Evolutionary conservation across 1,140 invertebrate species (phyloP).

Genomic region (Spodoptera litura): DNA sequence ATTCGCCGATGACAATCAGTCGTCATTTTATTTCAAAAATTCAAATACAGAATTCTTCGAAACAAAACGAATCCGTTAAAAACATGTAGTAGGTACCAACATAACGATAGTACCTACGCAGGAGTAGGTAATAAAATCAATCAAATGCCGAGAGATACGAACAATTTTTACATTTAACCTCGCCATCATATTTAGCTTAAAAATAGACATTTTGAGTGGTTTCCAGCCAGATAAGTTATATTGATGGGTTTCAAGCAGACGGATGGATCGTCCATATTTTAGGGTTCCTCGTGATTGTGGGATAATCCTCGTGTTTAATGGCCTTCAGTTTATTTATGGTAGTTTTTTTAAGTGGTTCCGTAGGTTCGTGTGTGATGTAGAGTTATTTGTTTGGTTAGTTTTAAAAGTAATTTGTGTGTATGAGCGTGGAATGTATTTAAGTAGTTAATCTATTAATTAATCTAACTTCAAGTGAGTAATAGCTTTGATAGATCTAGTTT

Average conservation of each 20-base stretch:
- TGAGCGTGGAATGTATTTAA: neutral
- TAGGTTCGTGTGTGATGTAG: neutral
- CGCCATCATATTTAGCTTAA: conserved; percentile 55
- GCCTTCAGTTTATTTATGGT: conserved; percentile 36
- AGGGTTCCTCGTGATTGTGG: conserved; percentile 45
- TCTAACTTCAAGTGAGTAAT: too few relatives aligned
- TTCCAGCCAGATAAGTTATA: conserved; percentile 57
- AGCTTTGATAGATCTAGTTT: too few relatives aligned
- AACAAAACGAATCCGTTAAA: conserved; percentile 41
- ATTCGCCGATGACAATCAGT: conserved; percentile 11
- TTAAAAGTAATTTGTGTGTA: neutral
- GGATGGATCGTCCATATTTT: conserved; percentile 56
- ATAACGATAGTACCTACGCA: conserved; percentile 36
- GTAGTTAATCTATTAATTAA: neutral
- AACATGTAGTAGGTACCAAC: conserved; percentile 3
- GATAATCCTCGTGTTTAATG: conserved; percentile 54
- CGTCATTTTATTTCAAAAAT: conserved; percentile 17
- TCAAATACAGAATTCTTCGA: conserved; percentile 36
- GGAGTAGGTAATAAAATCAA: conserved; percentile 57
- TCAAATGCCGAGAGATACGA: conserved; percentile 54
- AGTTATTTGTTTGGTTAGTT: conserved; percentile 17
- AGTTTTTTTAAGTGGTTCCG: conserved; percentile 47
- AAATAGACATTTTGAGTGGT: conserved; percentile 63
- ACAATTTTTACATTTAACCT: conserved; percentile 58
- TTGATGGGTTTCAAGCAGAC: conserved; percentile 56